Percentiles rank a stretch among this genome's conserved stretches.
These are phyloP conservation scores for Lagopus muta DNA, from an alignment of 2,113 vertebrate genomes.

Conservation along the genomic window DNA sequence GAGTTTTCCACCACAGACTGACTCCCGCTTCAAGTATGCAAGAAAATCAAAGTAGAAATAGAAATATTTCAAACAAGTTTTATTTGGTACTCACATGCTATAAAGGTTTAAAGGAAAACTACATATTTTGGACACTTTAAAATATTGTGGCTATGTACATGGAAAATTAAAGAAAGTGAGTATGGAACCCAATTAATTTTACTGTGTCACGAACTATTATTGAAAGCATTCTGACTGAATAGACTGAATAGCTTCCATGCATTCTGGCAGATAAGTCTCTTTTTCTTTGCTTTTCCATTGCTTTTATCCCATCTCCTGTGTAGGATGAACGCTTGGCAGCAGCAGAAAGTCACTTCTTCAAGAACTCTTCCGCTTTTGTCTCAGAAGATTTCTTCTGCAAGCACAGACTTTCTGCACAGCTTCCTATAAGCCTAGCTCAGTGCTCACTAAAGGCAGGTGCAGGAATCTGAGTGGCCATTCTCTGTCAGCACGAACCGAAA, in stretches of 20 bases:
- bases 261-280: conserved; percentile 41
- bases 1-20: neutral
- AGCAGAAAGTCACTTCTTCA: conserved; percentile 21
- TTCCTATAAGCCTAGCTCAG: neutral
- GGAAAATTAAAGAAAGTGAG: conserved; percentile 70
- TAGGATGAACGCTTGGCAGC: conserved; percentile 67
- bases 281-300: conserved; percentile 34
- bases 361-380: neutral
- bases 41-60: conserved; percentile 52
- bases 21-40: neutral
- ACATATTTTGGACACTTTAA: conserved; percentile 74
- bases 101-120: conserved; percentile 78
- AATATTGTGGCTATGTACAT: conserved; percentile 78
- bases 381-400: neutral
- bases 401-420: conserved; percentile 17
- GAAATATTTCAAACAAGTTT: conserved; percentile 74
- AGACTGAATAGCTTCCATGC: conserved; percentile 21
- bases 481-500: neutral
- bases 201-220: conserved; percentile 56
- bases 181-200: conserved; percentile 63
- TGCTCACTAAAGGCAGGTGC: neutral
- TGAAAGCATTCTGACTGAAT: conserved; percentile 52
- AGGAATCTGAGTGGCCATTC: neutral
- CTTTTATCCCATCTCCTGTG: conserved; percentile 56
- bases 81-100: conserved; percentile 83